Evolutionary conservation across 1,140 invertebrate species (phyloP), one percentile per base, ranked within the genome.

Genomic region (Drosophila baimaii): DNA sequence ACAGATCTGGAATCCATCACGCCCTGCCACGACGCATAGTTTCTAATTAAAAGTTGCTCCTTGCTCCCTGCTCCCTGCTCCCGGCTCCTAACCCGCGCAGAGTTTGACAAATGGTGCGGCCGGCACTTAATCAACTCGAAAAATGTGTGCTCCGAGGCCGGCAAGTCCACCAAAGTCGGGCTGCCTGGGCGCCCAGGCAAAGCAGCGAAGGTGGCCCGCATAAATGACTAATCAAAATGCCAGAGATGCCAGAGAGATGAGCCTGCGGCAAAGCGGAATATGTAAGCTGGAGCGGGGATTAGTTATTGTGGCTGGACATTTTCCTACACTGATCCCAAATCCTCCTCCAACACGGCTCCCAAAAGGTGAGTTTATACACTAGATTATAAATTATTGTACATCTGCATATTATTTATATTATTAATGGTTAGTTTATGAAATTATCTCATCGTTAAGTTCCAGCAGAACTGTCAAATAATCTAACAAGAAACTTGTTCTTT

Each of bases 1-100:
- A 17, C 5, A 10, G 43, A 31, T 23, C n/a, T 12, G 56, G 43
- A 9, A 58, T 68, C 35, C 72, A 74, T 61, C 70, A 63, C 62
- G 57, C 59, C 54, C 43, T 13, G 27, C 44, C 63, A 79, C 57
- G 27, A 49, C 41, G 77, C 77, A 75, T 80, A 81, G 78, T 81
- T 81, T 63, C 72, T 65, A 81, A 81, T 81, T 81, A 81, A 81
- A 81, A 81, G 65, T 81, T 81, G 56, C 49, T 25, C 61, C 61
- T 29, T 56, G 31, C 6, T n/a, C n/a, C 54, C 7, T 5, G 8
- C n/a, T n/a, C n/a, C n/a, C n/a, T n/a, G n/a, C n/a, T n/a, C n/a
- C n/a, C n/a, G n/a, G n/a, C n/a, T n/a, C n/a, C n/a, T n/a, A n/a
- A n/a, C n/a, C n/a, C 19, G 5, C 15, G 19, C 5, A 56, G 43